These are phyloP conservation scores for Aporophyla nigra DNA, from an alignment of 2,888 invertebrate species.

Conservation along the genomic window DNA sequence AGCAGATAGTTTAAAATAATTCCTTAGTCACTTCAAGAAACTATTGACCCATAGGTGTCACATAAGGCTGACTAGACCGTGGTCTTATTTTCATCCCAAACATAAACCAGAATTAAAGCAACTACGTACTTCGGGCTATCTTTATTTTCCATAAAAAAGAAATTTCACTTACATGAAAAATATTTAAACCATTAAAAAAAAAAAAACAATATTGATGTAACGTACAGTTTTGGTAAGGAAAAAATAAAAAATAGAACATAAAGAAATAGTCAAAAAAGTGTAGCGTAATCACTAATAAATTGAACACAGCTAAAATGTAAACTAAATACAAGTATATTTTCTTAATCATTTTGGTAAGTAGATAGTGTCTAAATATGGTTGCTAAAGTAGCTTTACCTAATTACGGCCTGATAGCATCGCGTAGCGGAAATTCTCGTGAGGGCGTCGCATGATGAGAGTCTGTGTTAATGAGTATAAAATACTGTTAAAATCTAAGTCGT, in stretches of 20 bases:
- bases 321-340: neutral
- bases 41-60: neutral
- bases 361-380: neutral
- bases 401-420: neutral
- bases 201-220: no score
- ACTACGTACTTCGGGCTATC: no score
- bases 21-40: neutral
- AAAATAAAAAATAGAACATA: no score
- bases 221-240: no score
- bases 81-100: no score
- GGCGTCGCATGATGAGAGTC: neutral
- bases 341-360: neutral
- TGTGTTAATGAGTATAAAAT: conserved; percentile 2
- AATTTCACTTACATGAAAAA: no score
- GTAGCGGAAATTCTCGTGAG: conserved; percentile 1
- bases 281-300: no score
- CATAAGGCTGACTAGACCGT: neutral
- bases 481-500: neutral
- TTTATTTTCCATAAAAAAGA: no score
- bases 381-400: neutral
- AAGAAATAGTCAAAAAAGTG: no score
- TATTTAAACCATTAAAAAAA: no score
- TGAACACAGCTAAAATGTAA: no score
- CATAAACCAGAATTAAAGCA: neutral
- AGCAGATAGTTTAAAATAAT: neutral